Evolutionary conservation across 2,113 vertebrate genomes (phyloP), one percentile per base, ranked within the genome.

Genomic region (Oreochromis tanganicae): DNA sequence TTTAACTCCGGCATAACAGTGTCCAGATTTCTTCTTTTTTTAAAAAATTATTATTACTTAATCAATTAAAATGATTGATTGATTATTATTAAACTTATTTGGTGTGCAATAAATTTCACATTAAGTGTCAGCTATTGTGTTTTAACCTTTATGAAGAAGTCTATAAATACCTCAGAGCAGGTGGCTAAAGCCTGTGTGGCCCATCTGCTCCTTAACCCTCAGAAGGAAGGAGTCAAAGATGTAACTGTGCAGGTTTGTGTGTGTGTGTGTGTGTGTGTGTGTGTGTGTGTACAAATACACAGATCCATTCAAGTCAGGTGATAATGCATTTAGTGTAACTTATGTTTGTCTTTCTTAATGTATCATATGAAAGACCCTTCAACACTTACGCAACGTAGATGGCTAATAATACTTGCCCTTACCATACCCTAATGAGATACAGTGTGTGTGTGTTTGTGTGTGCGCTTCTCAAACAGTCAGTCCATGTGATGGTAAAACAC

Each of bases 401-500:
- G 4, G 34, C 82, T 83, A 87, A 86, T 91, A 89, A 89, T 91
- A 90, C 68, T 88, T 84, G 85, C 27, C 84, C 85, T 41, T 13
- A 88, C 4, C 32, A 80, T 92, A 91, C 88, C 87, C 85, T 89
- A 87, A 92, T 87, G 66, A 92, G 89, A 90, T 86, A 81, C 66
- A 17, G 48, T 79, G 52, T 50, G 27, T 29, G 46, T 61, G 50
- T 9, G 32, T 75, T 48, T 57, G 87, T 78, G 89, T 80, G 50
- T 66, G 80, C 34, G 55, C 71, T 56, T 78, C 17, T 8, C 9
- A 63, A 79, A 82, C 87, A 88, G 79, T 92, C 83, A n/a, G 85
- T 86, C 94, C 93, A 94, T 93, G 91, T 94, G 95, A 94, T 91
- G 92, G 71, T 95, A 88, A 95, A 95, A 95, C 91, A 94, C 87